phyloP scores from a whole-genome alignment of 2,888 invertebrate species.

The Pristionchus mayeri region DNA sequence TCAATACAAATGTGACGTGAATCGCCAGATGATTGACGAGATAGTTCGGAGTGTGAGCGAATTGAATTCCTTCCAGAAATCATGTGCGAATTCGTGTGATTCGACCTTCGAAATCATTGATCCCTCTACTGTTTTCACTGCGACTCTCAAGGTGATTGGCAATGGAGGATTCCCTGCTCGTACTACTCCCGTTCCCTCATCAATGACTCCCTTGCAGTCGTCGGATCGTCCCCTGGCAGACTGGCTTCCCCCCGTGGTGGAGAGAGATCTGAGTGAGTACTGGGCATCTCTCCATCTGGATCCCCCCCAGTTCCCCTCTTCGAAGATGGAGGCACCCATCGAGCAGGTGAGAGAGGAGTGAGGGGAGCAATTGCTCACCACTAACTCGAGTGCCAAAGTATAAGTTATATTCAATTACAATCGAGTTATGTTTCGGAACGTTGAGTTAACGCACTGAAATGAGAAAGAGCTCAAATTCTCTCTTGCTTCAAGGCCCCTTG shows the following conservation, averaged over 20 bases:
- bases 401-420: no score
- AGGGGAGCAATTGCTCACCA: no score
- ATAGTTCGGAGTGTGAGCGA: background rate
- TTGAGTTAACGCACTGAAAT: no score
- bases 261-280: background rate
- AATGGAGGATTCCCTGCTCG: no score
- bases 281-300: slow-evolving; percentile 2
- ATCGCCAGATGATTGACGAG: background rate
- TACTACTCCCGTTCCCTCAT: no score
- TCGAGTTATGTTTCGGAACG: no score
- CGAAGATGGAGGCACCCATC: no score
- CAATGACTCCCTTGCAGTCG: background rate
- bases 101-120: slow-evolving; percentile 34
- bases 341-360: no score
- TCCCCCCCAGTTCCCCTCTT: background rate
- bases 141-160: background rate
- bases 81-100: slow-evolving; percentile 14
- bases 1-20: background rate
- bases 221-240: background rate
- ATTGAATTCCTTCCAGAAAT: background rate
- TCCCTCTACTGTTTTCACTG: background rate
- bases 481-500: no score
- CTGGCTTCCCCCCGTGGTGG: slow-evolving; percentile 3
- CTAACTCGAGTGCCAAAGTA: no score
- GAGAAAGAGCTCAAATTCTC: no score